Conservation (phyloP, 2,888 invertebrate species). For the Dysmachus trigonus region DNA sequence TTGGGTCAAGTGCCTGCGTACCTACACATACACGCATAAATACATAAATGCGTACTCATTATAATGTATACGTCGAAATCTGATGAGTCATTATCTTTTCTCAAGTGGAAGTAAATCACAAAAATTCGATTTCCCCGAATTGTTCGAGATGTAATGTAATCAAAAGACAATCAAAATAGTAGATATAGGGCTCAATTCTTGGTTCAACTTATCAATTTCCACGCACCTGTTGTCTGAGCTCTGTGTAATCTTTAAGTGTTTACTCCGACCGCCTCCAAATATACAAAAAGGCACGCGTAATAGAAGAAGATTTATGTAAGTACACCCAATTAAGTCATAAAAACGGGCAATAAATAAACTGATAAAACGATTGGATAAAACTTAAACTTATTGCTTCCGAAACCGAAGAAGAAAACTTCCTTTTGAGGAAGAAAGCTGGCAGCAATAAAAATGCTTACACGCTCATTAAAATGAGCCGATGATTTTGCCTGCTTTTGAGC, state of each 20-base stretch:
- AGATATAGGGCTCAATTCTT: not conserved
- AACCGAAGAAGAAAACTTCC: not conserved
- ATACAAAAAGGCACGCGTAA: not conserved
- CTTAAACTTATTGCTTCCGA: not conserved
- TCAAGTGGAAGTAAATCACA: not conserved
- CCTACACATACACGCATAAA: not conserved
- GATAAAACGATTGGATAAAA: not conserved
- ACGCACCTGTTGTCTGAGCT: not conserved
- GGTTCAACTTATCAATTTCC: not conserved
- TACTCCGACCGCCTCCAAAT: not conserved
- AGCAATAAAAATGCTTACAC: not conserved
- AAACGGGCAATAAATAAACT: not conserved
- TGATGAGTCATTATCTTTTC: not conserved
- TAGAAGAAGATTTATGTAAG: not conserved
- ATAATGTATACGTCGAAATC: not conserved
- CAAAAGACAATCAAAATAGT: not conserved
- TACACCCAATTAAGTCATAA: not conserved
- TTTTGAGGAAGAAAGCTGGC: not conserved
- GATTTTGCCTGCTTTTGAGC: not conserved
- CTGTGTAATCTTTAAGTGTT: not conserved
- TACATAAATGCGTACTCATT: not conserved
- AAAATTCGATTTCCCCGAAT: not conserved
- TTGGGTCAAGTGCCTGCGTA: not conserved
- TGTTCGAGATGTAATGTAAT: not conserved
- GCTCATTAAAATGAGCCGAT: not conserved